Evolutionary conservation across 2,888 invertebrate species (phyloP).

Genomic region (Resseliella maxima): DNA sequence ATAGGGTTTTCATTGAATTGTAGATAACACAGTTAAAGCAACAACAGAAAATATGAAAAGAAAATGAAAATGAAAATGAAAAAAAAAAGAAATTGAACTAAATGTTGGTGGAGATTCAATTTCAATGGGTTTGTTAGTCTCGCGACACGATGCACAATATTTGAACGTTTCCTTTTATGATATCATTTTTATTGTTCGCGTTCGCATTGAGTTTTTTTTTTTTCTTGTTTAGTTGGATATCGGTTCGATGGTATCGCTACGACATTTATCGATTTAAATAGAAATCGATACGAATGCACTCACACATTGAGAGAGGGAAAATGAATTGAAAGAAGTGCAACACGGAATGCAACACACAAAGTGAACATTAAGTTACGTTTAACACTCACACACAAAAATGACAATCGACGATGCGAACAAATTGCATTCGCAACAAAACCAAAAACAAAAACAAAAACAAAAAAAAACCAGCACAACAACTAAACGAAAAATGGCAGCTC

Average conservation of each 20-base stretch:
- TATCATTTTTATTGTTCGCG: constrained; percentile 31
- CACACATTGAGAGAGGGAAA: neutral
- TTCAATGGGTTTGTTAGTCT: neutral
- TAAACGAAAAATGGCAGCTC: no score
- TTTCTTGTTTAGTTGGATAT: neutral
- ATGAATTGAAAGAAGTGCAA: neutral
- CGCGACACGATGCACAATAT: neutral
- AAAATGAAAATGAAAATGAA: neutral
- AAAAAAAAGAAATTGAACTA: neutral
- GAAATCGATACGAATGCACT: constrained; percentile 14
- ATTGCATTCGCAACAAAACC: neutral
- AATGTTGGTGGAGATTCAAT: neutral
- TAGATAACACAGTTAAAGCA: neutral
- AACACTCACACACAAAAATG: no score
- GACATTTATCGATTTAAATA: constrained; percentile 45
- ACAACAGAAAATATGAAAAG: neutral
- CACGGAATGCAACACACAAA: neutral
- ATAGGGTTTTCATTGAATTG: constrained; percentile 21
- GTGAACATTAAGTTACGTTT: no score
- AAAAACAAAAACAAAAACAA: neutral
- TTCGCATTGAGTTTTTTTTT: neutral
- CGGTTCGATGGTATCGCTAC: constrained; percentile 24
- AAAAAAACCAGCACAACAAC: neutral
- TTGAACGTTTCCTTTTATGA: constrained; percentile 35
- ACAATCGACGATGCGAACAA: constrained; percentile 39